Base-by-base conservation (phyloP, 2,888 invertebrate species). In the Agonopterix heracliana region DNA sequence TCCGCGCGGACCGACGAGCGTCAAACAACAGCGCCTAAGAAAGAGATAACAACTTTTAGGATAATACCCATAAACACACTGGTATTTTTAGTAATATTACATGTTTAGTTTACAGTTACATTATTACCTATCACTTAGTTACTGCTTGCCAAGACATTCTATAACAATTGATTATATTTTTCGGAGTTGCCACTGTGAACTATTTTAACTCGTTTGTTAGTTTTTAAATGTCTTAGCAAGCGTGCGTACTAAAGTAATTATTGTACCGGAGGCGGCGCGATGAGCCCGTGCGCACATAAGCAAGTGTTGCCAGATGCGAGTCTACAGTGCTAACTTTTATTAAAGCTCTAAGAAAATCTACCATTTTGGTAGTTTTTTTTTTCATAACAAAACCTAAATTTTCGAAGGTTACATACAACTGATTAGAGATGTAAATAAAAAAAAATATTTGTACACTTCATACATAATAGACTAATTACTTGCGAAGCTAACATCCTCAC, bases 1-100 rank as follows among this genome's bases (percentile, higher is more conserved):
- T 64, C 78, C 77, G 64, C 79, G 78, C 77, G 67, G 56, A 58
- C 68, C 77, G 68, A 58, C 69, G 73, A 78, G 64, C 75, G 74
- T 60, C 73, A 76, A 78, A 82, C 85, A 88, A 87, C 87, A 84
- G 84, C 82, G 81, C 85, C 88, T 88, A 88, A 83, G 85, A 87
- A 88, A 86, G 86, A 88, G 86, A 80, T 87, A 88, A 88, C 88
- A 88, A 86, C 78, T 68, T 77, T 66, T 79, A 81, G 74, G 76
- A 82, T 82, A 78, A 77, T 78, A 84, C 79, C 81, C 74, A 82
- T 78, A 78, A 77, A 81, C 74, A 81, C 73, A 79, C 68, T 69
- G 75, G 72, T 78, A 78, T 71, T 69, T 14, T 57, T 59, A 56
- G 57, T 59, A 71, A 71, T 77, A 71, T 76, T 80, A 81, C 74